Evolutionary conservation across 2,113 vertebrate genomes (phyloP), one percentile per base, ranked within the genome.

Genomic region (Asarcornis scutulata): DNA sequence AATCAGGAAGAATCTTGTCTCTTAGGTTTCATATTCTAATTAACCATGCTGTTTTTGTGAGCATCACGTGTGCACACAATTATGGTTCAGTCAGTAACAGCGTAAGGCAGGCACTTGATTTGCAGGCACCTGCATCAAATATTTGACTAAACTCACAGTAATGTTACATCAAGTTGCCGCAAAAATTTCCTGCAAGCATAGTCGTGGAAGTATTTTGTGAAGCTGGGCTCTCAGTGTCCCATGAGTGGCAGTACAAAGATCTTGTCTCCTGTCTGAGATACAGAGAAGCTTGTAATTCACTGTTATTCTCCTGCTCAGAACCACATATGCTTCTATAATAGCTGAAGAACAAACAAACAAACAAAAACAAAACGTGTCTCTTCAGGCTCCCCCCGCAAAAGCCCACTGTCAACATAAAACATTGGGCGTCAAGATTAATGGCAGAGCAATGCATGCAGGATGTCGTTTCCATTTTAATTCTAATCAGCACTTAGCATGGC

Each of bases 391-490:
- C 40, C 59, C 74, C 0, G 0, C 68, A 50, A 71, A 95, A 94
- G 72, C 89, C 73, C 88, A 34, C 88, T 95, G 90, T 95, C 94
- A 97, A 58, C 74, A 71, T 58, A 87, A 95, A 96, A 86, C 14
- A 13, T 7, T 42, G 83, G 63, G 31, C 93, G 88, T 89, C 79
- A 95, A 91, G 91, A 95, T 94, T 97, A 96, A 96, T 91, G 90
- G 92, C 95, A 96, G 94, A 93, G 91, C 96, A 94, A 88, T 91
- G 80, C 91, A 94, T 80, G 21, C 76, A 87, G 89, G 89, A 72
- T 97, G 94, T 97, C 92, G 74, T 88, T 96, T 93, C 82, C 96
- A 91, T 97, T 97, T 97, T 95, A 78, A 96, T 97, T 96, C 91
- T 97, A 95, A 94, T 96, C 94, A 90, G 89, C 7, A 0, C 93